Base-by-base conservation (phyloP, 2,797 vertebrate genomes). In the Paedocypris micromegethes region DNA sequence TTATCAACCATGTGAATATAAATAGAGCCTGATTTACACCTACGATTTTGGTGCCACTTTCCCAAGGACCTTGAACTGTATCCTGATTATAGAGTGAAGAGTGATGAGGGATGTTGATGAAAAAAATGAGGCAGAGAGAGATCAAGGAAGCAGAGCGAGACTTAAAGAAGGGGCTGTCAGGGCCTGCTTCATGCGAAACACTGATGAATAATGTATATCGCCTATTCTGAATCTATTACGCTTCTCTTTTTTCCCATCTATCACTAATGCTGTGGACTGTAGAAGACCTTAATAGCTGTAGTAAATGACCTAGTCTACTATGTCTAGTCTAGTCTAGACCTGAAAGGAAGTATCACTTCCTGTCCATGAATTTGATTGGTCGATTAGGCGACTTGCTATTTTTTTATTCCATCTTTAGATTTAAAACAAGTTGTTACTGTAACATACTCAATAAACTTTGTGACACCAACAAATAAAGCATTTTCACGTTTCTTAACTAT, bases 181-280 rank as follows among this genome's bases (percentile, higher is more conserved):
- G 86, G 84, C 83, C 85, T 88, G 86, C 84, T 78, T 90, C 88
- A 88, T 86, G 80, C 83, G 86, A 86, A 85, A 83, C n/a, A 77
- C 76, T 64, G 84, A 91, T 90, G 87, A 89, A 90, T 89, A 88
- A 89, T 90, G 84, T 83, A 90, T 90, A 66, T 66, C 81, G 75
- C 79, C 81, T 73, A 79, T 82, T 83, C 83, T 77, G 59, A 72
- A 84, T 84, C 83, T 82, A 86, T 85, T 84, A 63, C 44, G 68
- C 57, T 57, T 47, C 39, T 63, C 44, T 62, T 58, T 68, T 60
- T 65, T 38, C 61, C 41, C 23, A 23, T 69, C 74, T 48, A 40
- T 51, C 82, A 83, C 79, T 82, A 81, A 86, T 83, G 84, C 81
- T 85, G 76, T 73, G 80, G 80, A 63, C 62, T 74, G 83, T 75